Percentiles rank a stretch among this genome's conserved stretches.
Evolutionary conservation across 2,113 vertebrate species (phyloP).

Genomic region (Prionailurus viverrinus): DNA sequence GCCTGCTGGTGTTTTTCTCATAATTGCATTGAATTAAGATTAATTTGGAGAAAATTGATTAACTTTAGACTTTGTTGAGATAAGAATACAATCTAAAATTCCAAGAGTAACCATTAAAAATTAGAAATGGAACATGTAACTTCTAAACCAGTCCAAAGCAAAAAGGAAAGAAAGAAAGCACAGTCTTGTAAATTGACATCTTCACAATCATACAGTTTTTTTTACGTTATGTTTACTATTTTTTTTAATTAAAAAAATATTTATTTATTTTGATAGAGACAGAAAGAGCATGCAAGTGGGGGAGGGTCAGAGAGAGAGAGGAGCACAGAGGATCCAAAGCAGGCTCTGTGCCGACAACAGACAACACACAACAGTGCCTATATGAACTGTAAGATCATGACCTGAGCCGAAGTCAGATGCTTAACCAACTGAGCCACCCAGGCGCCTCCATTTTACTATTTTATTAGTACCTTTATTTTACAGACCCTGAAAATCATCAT

Average conservation of each 20-base stretch:
- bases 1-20: conserved; percentile 11
- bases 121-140: neutral
- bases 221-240: neutral
- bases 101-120: neutral
- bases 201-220: neutral
- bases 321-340: too few species aligned
- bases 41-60: conserved; percentile 31
- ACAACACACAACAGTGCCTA: too few species aligned
- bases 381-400: too few species aligned
- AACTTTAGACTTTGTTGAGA: neutral
- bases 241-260: neutral
- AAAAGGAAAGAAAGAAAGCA: neutral
- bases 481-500: neutral
- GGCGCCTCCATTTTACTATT: neutral
- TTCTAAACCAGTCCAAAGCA: neutral
- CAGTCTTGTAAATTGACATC: neutral
- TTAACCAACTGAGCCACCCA: too few species aligned
- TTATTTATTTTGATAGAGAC: too few species aligned
- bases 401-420: too few species aligned
- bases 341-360: too few species aligned
- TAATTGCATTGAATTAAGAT: conserved; percentile 1
- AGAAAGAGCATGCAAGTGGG: too few species aligned
- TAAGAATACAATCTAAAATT: conserved; percentile 33
- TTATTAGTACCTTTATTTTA: neutral
- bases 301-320: too few species aligned